These are phyloP conservation scores for Zosterops hypoxanthus DNA, from an alignment of 2,113 vertebrate genomes.

Conservation along the genomic window DNA sequence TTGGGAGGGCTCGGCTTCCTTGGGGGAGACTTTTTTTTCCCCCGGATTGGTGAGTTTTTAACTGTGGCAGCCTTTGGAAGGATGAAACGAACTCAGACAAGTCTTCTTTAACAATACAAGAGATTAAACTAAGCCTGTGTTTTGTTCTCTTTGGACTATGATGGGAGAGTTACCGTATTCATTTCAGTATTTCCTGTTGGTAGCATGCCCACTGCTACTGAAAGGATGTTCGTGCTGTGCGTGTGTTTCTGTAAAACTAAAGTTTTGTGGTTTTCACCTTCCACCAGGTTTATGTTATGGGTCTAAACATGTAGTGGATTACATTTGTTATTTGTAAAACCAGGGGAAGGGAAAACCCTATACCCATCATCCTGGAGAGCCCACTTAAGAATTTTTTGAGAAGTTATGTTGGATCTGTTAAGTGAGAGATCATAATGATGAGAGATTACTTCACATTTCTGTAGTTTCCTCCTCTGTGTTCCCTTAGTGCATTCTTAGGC, in stretches of 20 bases:
- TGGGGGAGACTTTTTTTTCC: background rate
- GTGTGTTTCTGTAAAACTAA: background rate
- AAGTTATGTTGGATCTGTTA: background rate
- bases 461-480: background rate
- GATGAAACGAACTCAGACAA: background rate
- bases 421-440: background rate
- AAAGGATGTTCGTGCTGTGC: background rate
- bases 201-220: accelerated
- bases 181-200: background rate
- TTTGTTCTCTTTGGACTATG: background rate
- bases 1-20: background rate
- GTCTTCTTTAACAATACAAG: background rate
- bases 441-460: background rate
- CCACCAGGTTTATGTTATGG: background rate
- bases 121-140: background rate
- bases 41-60: background rate
- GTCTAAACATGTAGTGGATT: background rate
- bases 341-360: background rate
- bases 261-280: background rate
- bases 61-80: background rate
- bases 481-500: background rate
- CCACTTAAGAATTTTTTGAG: background rate
- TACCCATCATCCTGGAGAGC: background rate
- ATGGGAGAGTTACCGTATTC: background rate
- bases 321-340: background rate